Percentiles rank a stretch among this genome's conserved stretches.
phyloP scores from a whole-genome alignment of 2,113 vertebrate species.

The Candoia aspera region DNA sequence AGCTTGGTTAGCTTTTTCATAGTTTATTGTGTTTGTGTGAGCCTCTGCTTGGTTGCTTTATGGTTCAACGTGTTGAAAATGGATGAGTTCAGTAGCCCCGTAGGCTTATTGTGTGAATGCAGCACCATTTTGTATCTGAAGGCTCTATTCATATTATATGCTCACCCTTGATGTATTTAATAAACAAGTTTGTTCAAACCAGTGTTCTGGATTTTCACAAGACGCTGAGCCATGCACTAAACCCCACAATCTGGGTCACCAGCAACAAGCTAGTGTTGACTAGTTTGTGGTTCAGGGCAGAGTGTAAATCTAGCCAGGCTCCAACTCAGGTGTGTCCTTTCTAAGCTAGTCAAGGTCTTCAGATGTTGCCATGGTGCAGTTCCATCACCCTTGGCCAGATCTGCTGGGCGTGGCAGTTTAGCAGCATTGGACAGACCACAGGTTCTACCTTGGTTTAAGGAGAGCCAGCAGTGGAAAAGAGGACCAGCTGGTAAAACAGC shows the following conservation, averaged over 20 bases:
- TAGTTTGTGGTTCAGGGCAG: neutral
- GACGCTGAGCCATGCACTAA: neutral
- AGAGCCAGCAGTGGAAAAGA: too few relatives aligned
- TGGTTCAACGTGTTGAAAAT: neutral
- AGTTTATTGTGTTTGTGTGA: neutral
- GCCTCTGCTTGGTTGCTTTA: neutral
- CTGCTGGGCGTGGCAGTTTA: too few relatives aligned
- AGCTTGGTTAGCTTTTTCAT: too few relatives aligned
- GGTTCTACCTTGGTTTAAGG: too few relatives aligned
- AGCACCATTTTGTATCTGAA: too few relatives aligned
- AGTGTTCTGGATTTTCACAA: neutral
- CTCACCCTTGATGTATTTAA: neutral
- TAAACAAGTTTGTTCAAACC: neutral
- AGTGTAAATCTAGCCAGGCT: neutral
- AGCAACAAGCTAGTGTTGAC: neutral
- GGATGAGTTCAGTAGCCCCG: neutral
- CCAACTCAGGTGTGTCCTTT: neutral
- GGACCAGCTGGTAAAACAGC: too few relatives aligned
- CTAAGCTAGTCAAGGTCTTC: neutral
- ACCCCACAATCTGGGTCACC: neutral
- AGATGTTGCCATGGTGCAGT: too few relatives aligned
- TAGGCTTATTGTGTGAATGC: too few relatives aligned
- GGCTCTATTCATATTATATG: too few relatives aligned
- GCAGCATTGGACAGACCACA: too few relatives aligned
- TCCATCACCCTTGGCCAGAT: too few relatives aligned